phyloP scores from a whole-genome alignment of 2,113 vertebrate genomes.

The Eolophus roseicapilla region DNA sequence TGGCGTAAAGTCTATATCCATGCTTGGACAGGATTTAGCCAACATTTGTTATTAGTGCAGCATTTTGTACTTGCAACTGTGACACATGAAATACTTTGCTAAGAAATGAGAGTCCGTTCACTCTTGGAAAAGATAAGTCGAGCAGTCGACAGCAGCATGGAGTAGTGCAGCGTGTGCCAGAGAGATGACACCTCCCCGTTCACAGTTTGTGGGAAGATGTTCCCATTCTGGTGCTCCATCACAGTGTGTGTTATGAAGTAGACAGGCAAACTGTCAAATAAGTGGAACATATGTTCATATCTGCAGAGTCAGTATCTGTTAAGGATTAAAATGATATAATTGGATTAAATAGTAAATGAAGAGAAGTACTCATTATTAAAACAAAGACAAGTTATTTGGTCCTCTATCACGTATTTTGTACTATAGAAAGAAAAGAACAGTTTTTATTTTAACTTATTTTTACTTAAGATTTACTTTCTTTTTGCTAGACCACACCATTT shows the following conservation, averaged over 20 bases:
- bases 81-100: neutral
- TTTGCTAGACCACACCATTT: neutral
- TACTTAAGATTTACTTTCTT: neutral
- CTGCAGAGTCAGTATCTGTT: neutral
- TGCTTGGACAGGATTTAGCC: neutral
- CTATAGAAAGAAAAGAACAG: neutral
- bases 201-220: neutral
- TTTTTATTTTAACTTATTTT: neutral
- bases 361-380: neutral
- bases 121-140: neutral
- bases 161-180: neutral
- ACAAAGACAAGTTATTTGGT: neutral
- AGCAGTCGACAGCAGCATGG: neutral
- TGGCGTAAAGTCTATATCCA: neutral
- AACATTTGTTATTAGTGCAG: neutral
- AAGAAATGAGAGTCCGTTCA: neutral
- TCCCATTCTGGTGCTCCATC: neutral
- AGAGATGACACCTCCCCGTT: neutral
- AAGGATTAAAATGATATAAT: neutral
- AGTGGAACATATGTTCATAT: neutral
- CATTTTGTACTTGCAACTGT: neutral
- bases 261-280: neutral
- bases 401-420: neutral
- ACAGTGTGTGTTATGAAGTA: neutral
- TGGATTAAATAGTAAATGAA: neutral